A percentile compares a stretch with the other conserved stretches of the same genome.
phyloP scores from a whole-genome alignment of 2,888 invertebrate genomes.

The Tenthredo distinguenda region DNA sequence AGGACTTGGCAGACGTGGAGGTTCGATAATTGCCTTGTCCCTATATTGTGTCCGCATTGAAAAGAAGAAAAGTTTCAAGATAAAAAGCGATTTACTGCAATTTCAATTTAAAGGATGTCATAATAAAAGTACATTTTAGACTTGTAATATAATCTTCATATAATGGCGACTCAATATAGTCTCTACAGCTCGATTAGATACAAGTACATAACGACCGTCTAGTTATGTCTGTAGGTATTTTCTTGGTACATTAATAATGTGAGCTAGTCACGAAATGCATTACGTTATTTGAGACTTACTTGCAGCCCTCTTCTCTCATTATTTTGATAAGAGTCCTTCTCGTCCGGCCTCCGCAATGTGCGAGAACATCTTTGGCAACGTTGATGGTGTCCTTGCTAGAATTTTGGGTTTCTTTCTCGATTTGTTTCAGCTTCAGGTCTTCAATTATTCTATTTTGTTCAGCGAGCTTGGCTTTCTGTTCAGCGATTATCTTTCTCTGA shows the following conservation, averaged over 20 bases:
- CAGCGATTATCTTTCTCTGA: slow-evolving; percentile 87
- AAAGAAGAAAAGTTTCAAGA: slow-evolving; percentile 74
- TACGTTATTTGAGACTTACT: slow-evolving; percentile 60
- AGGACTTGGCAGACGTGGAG: slow-evolving; percentile 64
- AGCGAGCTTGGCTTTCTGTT: slow-evolving; percentile 85
- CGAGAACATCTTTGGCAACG: slow-evolving; percentile 81
- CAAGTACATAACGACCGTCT: background rate
- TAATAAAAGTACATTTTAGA: background rate
- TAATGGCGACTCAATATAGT: background rate
- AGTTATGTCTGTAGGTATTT: background rate
- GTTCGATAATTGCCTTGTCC: slow-evolving; percentile 62
- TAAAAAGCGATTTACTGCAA: slow-evolving; percentile 15
- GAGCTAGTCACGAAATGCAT: slow-evolving; percentile 28
- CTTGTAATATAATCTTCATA: background rate
- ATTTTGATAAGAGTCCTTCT: slow-evolving; percentile 69
- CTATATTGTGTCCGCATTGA: slow-evolving; percentile 48
- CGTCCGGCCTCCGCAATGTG: slow-evolving; percentile 73
- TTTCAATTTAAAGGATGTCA: background rate
- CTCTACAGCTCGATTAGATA: background rate
- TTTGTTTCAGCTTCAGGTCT: slow-evolving; percentile 85
- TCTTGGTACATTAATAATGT: background rate
- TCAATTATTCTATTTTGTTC: slow-evolving; percentile 87
- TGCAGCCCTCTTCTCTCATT: slow-evolving; percentile 70
- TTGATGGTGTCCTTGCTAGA: slow-evolving; percentile 79
- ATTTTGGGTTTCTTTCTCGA: slow-evolving; percentile 81